A percentile compares a stretch with the other conserved stretches of the same genome.
Evolutionary conservation across 30 jellyfish, hydroid and myxozoan genomes (phyloP).

Genomic region (Turritopsis dohrnii): DNA sequence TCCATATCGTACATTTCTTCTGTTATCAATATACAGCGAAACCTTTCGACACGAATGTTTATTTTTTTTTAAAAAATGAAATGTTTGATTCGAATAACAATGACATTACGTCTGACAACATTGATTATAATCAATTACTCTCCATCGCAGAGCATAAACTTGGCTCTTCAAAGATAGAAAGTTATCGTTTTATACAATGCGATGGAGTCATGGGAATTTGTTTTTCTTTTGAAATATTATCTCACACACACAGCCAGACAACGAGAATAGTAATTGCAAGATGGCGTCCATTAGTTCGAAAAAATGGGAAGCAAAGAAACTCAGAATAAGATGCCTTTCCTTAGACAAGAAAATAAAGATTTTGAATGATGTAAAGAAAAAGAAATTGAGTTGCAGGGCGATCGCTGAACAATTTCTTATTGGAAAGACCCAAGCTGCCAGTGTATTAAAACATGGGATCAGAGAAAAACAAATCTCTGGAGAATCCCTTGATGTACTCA

Average conservation of each 20-base stretch:
- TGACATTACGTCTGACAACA: no score
- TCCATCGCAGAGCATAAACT: no score
- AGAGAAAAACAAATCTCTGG: conserved; percentile 34
- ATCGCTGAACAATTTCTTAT: not conserved
- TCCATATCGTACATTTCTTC: conserved; percentile 13
- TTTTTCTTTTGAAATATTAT: no score
- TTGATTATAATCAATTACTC: no score
- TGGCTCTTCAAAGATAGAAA: not conserved
- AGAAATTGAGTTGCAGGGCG: not conserved
- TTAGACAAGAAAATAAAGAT: conserved; percentile 14
- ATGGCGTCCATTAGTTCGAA: conserved; percentile 10
- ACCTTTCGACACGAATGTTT: not conserved
- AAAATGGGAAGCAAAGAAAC: conserved; percentile 12
- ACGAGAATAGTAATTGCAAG: not conserved
- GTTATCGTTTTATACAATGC: not conserved
- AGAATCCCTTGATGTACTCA: conserved; percentile 33
- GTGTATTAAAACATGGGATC: no score
- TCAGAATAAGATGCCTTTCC: conserved; percentile 8
- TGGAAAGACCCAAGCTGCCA: no score
- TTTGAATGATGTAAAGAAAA: conserved; percentile 5
- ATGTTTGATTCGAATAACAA: no score
- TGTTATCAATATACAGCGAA: not conserved
- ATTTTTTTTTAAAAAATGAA: no score
- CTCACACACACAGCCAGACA: no score
- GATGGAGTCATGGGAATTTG: not conserved